Conservation (phyloP, 2,888 invertebrate genomes). For the Zygogramma bicolorata region DNA sequence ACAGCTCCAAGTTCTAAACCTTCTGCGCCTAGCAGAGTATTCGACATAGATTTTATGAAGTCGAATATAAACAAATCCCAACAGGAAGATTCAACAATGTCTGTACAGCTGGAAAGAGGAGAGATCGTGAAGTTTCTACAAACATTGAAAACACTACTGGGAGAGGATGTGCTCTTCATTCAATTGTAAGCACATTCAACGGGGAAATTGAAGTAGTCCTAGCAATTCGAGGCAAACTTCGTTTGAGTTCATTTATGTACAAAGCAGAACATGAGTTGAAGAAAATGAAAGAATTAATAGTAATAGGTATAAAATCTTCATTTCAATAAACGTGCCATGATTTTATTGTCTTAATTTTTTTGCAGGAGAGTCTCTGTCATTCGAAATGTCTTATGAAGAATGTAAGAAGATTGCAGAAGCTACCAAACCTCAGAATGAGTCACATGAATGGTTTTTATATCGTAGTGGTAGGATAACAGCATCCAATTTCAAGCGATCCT, state of each 20-base stretch:
- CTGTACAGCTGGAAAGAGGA: too few relatives aligned
- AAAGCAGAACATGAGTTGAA: background rate
- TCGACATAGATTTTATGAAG: background rate
- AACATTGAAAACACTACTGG: too few relatives aligned
- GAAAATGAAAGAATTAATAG: background rate
- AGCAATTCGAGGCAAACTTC: background rate
- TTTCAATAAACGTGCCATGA: too few relatives aligned
- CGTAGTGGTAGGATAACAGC: background rate
- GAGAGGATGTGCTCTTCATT: constrained; percentile 7
- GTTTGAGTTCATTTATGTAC: constrained; percentile 1
- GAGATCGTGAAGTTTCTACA: too few relatives aligned
- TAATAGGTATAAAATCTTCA: too few relatives aligned
- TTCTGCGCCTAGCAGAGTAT: background rate
- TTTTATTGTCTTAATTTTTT: constrained; percentile 1
- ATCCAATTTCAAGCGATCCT: constrained; percentile 1
- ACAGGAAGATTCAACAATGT: too few relatives aligned
- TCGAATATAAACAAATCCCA: too few relatives aligned
- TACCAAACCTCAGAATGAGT: background rate
- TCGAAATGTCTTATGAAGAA: too few relatives aligned
- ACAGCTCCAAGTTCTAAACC: background rate
- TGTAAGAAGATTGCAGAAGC: constrained; percentile 8
- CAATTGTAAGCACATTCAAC: background rate
- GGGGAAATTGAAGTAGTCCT: background rate
- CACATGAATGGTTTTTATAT: too few relatives aligned
- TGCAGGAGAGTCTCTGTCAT: background rate